Evolutionary conservation across 1,140 invertebrate genomes (phyloP).

Genomic region (Callitettix versicolor): DNA sequence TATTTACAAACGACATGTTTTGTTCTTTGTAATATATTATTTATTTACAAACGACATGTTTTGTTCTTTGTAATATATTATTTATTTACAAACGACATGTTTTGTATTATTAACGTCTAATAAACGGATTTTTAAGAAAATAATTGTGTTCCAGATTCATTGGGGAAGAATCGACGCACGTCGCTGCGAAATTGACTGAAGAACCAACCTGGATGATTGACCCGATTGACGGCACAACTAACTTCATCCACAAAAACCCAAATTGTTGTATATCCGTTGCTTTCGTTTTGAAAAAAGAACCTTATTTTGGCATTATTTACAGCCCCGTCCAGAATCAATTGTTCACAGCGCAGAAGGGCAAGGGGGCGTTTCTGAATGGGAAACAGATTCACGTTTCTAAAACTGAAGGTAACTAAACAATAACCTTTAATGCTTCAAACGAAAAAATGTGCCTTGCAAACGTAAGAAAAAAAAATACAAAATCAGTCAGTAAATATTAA

Average conservation of each 20-base stretch:
- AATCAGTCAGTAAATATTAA: too few species aligned
- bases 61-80: too few species aligned
- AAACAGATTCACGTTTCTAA: conserved; percentile 59
- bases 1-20: too few species aligned
- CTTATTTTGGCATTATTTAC: conserved; percentile 75
- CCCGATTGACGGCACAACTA: conserved; percentile 63
- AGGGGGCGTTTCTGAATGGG: conserved; percentile 84
- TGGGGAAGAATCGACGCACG: conserved; percentile 75
- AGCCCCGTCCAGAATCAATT: conserved; percentile 82
- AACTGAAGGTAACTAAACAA: conserved; percentile 45
- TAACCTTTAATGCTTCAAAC: too few species aligned
- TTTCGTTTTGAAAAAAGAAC: conserved; percentile 31
- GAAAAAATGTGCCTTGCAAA: too few species aligned
- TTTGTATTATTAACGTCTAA: too few species aligned
- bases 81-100: too few species aligned
- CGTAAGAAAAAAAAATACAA: too few species aligned
- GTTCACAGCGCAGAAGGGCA: conserved; percentile 73
- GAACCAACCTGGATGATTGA: conserved; percentile 86
- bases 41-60: too few species aligned
- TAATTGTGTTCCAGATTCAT: conserved; percentile 69
- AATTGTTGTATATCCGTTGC: conserved; percentile 51
- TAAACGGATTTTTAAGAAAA: too few species aligned
- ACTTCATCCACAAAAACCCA: conserved; percentile 56
- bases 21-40: too few species aligned
- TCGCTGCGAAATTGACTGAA: conserved; percentile 50